A percentile compares a stretch with the other conserved stretches of the same genome.
These are phyloP conservation scores for Malacoctenus gilli DNA, from an alignment of 2,797 vertebrate species.

Conservation along the genomic window DNA sequence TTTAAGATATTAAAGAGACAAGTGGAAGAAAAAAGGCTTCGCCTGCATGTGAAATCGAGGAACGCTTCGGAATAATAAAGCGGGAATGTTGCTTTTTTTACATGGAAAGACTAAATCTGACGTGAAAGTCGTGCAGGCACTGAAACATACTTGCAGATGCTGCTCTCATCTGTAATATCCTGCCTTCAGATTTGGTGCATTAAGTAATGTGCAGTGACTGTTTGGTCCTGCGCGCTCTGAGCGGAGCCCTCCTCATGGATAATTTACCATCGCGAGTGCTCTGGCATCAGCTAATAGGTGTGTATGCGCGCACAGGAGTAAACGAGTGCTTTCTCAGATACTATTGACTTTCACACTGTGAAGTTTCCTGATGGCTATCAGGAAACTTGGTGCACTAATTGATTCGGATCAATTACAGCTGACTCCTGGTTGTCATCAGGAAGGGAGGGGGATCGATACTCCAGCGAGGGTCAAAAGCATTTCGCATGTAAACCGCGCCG, in stretches of 20 bases:
- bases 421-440: conserved; percentile 70
- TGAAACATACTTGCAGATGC: no score
- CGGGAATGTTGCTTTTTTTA: no score
- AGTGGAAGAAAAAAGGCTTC: no score
- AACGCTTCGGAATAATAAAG: no score
- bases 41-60: no score
- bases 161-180: no score
- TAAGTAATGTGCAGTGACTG: conserved; percentile 6
- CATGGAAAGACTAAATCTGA: no score
- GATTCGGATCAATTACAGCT: conserved; percentile 75
- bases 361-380: conserved; percentile 58
- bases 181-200: no score
- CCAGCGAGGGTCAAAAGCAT: conserved; percentile 44
- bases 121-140: no score
- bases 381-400: conserved; percentile 65
- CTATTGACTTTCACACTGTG: conserved; percentile 50
- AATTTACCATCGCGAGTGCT: conserved; percentile 35
- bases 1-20: no score
- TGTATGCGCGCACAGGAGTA: conserved; percentile 32
- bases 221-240: background rate
- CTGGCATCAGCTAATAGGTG: conserved; percentile 12
- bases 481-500: conserved; percentile 31
- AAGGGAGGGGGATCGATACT: conserved; percentile 66
- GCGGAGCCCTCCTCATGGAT: conserved; percentile 18
- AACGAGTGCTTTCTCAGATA: conserved; percentile 40